These are phyloP conservation scores for Calidris pygmaea DNA, from an alignment of 2,113 vertebrate species.

Conservation along the genomic window DNA sequence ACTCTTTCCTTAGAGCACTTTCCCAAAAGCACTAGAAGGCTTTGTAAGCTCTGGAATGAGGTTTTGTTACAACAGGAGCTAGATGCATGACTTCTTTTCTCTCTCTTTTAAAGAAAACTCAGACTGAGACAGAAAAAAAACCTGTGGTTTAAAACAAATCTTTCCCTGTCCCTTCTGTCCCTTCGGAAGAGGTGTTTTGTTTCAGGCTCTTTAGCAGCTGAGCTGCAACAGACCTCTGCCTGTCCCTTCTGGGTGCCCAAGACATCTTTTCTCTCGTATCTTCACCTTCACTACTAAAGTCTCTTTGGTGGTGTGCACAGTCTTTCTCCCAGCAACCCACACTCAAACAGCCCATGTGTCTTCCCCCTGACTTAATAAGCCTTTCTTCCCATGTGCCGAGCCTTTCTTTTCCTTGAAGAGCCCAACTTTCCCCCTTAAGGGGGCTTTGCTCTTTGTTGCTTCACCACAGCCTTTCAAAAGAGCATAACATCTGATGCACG, in stretches of 20 bases:
- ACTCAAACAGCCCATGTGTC: neutral
- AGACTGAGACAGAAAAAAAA: neutral
- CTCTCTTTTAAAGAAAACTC: neutral
- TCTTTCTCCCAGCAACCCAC: neutral
- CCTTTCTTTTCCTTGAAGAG: neutral
- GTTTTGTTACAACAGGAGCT: neutral
- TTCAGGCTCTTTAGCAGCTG: neutral
- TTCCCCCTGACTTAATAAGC: neutral
- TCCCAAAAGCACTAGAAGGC: neutral
- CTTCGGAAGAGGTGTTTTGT: neutral
- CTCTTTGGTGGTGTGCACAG: neutral
- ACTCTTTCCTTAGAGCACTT: neutral
- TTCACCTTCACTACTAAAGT: neutral
- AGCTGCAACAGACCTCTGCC: neutral
- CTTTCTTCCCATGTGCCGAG: neutral
- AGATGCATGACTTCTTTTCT: neutral
- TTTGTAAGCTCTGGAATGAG: neutral
- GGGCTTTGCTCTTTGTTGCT: neutral
- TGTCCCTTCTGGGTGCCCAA: neutral
- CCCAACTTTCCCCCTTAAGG: neutral
- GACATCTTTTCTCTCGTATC: neutral
- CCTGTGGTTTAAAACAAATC: neutral
- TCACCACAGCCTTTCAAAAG: neutral
- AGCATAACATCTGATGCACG: neutral
- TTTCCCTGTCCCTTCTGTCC: neutral